Evolutionary conservation across 2,113 vertebrate genomes (phyloP), one percentile per base, ranked within the genome.

Genomic region (Nannospalax galili): DNA sequence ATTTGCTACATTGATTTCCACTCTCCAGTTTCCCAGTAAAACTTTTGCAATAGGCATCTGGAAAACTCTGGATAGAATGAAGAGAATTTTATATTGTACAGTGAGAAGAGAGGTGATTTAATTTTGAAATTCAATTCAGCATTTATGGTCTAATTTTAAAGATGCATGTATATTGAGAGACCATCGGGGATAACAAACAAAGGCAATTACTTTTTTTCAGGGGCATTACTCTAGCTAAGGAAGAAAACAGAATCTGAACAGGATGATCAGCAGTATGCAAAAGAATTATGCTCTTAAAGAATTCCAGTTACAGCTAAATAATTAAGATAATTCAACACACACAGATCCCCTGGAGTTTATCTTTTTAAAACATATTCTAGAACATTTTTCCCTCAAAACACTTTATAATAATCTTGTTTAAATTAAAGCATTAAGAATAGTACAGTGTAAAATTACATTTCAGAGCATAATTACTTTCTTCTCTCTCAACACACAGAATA

Each of bases 101-200:
- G 16, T 65, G 75, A 89, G 60, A 94, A 42, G 90, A 88, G 87
- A 92, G 45, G 3, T 96, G 88, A 84, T 92, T 96, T 97, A 58
- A 56, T 65, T 94, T 91, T 93, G 35, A 88, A 88, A 86, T 93
- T 92, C 35, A 45, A 90, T 93, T 96, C 97, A 94, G 93, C 52
- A 73, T 95, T 97, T 12, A 3, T 88, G 56, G 74, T 92, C 35
- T 96, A 97, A 96, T 97, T 93, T 82, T 88, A 97, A 87, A 97
- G 94, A 92, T 87, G 32, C 8, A 79, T 70, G 89, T 70, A 48
- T 95, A 78, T 85, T 79, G 96, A 90, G 81, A 94, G 62, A 90
- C 84, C 97, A 97, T 94, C 60, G 78, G 8, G 80, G 42, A 93
- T 93, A 96, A 95, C 96, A 3, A 96, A 64, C 79, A 94, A 16